These are phyloP conservation scores for Drosophila longiperda DNA, from an alignment of 2,888 invertebrate species.

Conservation along the genomic window DNA sequence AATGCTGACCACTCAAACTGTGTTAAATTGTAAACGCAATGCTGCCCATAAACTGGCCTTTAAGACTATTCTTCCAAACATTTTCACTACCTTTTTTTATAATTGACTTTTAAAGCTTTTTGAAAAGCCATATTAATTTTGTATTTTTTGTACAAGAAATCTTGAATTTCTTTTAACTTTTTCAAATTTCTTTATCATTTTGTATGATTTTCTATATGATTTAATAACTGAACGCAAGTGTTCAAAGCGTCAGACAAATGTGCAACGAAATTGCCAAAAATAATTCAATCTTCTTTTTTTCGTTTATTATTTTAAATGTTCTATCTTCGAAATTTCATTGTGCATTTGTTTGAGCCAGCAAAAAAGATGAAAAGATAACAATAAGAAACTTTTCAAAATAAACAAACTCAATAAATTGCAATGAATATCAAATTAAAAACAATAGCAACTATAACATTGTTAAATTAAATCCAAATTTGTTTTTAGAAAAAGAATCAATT, in stretches of 20 bases:
- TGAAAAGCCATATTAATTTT: conserved; percentile 74
- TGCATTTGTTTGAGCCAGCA: conserved; percentile 52
- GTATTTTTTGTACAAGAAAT: conserved; percentile 33
- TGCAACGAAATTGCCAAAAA: conserved; percentile 40
- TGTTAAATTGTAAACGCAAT: conserved; percentile 20
- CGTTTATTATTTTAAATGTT: conserved; percentile 6
- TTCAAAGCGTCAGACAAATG: conserved; percentile 44
- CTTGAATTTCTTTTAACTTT: conserved; percentile 35
- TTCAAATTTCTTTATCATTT: conserved; percentile 10
- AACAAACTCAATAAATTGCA: conserved; percentile 35
- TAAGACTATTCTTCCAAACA: conserved; percentile 17
- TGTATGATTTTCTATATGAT: conserved; percentile 25
- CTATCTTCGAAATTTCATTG: conserved; percentile 46
- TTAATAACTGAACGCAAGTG: conserved; percentile 31
- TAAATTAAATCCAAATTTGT: conserved; percentile 20
- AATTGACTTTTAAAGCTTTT: conserved; percentile 76
- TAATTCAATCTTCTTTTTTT: neutral
- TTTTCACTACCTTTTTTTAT: conserved; percentile 39
- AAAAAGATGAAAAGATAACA: conserved; percentile 22
- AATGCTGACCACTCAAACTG: conserved; percentile 37
- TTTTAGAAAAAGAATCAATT: conserved; percentile 4
- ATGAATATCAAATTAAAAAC: conserved; percentile 49
- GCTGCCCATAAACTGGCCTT: conserved; percentile 56
- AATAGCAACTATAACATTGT: conserved; percentile 45
- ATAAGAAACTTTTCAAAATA: conserved; percentile 23